These are phyloP conservation scores for Bryconaethiops microstoma DNA, from an alignment of 2,797 vertebrate genomes.

Conservation along the genomic window DNA sequence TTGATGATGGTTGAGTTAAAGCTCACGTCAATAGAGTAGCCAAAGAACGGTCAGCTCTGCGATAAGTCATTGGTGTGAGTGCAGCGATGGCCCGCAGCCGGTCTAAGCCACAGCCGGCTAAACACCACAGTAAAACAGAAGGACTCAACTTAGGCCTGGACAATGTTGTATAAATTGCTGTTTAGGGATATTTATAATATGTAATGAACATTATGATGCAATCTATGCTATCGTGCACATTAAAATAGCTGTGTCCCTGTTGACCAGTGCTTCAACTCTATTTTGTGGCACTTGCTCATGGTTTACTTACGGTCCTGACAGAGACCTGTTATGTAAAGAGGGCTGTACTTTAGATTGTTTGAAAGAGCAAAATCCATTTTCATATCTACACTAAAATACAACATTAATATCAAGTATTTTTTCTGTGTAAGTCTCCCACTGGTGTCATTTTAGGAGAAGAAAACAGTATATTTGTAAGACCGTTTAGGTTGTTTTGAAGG, in stretches of 20 bases:
- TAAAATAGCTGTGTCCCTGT: neutral
- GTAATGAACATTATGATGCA: neutral
- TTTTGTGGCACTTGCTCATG: no score
- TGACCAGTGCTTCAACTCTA: no score
- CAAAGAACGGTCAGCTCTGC: slow-evolving; percentile 21
- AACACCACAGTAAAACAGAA: slow-evolving; percentile 16
- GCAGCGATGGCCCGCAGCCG: neutral
- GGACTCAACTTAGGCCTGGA: neutral
- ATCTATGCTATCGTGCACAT: neutral
- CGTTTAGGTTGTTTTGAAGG: no score
- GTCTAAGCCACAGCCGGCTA: slow-evolving; percentile 9
- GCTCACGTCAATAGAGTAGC: neutral
- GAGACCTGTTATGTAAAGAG: no score
- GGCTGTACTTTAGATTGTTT: no score
- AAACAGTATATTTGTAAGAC: no score
- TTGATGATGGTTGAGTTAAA: slow-evolving; percentile 3
- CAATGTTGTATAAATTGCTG: neutral
- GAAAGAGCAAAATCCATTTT: no score
- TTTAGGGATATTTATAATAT: neutral
- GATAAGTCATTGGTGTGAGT: slow-evolving; percentile 3
- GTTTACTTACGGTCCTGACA: no score
- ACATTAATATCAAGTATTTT: no score
- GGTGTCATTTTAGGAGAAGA: no score
- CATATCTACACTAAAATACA: no score
- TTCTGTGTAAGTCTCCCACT: no score